These are phyloP conservation scores for Machaerirhynchus nigripectus DNA, from an alignment of 2,113 vertebrate species.

Conservation along the genomic window DNA sequence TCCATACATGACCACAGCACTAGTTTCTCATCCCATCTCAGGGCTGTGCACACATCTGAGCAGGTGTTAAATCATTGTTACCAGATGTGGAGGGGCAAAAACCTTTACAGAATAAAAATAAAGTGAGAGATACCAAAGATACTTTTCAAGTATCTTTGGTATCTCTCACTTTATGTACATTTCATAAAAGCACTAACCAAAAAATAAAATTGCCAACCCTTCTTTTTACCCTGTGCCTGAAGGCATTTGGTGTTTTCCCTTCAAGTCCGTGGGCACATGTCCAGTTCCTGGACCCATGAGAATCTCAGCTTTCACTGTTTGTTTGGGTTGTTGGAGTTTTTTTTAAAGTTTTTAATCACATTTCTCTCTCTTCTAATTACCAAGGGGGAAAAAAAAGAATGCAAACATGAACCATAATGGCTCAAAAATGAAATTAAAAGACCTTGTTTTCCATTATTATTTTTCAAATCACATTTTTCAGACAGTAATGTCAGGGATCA, in stretches of 20 bases:
- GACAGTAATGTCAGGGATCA: not conserved
- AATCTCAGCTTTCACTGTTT: constrained; percentile 22
- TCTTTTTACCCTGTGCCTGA: not conserved
- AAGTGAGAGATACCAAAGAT: too few relatives aligned
- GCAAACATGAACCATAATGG: not conserved
- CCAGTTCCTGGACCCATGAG: not conserved
- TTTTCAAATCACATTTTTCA: constrained; percentile 27
- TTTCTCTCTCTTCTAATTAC: constrained; percentile 30
- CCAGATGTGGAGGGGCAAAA: not conserved
- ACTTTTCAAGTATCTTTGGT: not conserved
- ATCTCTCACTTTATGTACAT: not conserved
- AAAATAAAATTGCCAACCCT: not conserved
- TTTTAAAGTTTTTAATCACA: constrained; percentile 17
- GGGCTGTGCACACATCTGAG: not conserved
- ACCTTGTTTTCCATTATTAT: not conserved
- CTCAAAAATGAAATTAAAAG: constrained; percentile 20
- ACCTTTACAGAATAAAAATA: not conserved
- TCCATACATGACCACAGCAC: accelerated
- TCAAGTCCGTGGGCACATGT: not conserved
- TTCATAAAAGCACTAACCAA: not conserved
- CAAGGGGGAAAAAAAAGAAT: not conserved
- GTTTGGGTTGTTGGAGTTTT: not conserved
- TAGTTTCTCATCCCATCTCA: not conserved
- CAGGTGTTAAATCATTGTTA: not conserved
- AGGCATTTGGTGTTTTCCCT: not conserved